Conservation (phyloP, 1,140 invertebrate species). For the Bactericera cockerelli region DNA sequence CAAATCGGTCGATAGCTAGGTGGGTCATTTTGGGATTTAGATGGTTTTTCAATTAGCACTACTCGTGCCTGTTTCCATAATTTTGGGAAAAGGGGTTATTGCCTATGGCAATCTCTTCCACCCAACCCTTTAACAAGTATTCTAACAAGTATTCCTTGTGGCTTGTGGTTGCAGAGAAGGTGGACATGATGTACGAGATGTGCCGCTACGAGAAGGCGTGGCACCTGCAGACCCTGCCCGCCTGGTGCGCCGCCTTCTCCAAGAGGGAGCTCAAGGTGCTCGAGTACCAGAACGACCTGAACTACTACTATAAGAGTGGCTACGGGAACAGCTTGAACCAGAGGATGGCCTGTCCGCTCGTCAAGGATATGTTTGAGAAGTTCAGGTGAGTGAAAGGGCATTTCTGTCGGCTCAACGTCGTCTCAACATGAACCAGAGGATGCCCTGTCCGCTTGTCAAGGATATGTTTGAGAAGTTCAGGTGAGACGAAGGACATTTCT, state of each 20-base stretch:
- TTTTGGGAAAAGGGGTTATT: too few species aligned
- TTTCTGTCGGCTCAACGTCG: too few species aligned
- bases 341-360: conserved; percentile 51
- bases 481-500: too few species aligned
- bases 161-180: conserved; percentile 14
- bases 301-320: conserved; percentile 58
- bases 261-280: conserved; percentile 30
- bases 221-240: conserved; percentile 25
- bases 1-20: neutral
- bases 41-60: neutral
- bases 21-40: neutral
- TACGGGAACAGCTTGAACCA: conserved; percentile 48
- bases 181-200: conserved; percentile 43
- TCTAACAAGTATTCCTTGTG: too few species aligned
- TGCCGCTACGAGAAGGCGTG: conserved; percentile 64
- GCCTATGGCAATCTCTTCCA: too few species aligned
- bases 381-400: conserved; percentile 33
- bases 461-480: too few species aligned
- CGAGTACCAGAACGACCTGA: conserved; percentile 62
- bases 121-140: too few species aligned
- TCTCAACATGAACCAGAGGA: too few species aligned
- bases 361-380: conserved; percentile 55
- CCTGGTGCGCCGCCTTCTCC: conserved; percentile 19
- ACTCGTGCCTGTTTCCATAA: conserved; percentile 5
- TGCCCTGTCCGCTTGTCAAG: too few species aligned